Conservation (phyloP, 2,113 vertebrate species). For the Paralichthys olivaceus region DNA sequence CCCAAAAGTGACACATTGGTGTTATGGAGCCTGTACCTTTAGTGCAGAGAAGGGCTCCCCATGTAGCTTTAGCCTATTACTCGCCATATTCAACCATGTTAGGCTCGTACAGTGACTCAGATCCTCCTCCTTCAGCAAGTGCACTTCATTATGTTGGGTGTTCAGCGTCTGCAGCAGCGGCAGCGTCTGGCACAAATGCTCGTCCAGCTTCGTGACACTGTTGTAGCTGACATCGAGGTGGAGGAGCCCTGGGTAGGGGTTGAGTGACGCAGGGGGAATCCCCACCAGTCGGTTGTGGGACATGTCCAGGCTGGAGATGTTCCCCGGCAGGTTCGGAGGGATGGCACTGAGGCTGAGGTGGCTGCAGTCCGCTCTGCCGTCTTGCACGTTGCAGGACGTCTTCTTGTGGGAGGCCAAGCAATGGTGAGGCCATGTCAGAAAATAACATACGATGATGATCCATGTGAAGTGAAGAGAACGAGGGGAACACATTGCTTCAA, state of each 20-base stretch:
- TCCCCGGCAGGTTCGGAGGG: constrained; percentile 87
- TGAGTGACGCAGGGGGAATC: constrained; percentile 78
- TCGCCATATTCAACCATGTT: constrained; percentile 81
- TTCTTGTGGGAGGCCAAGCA: constrained; percentile 38
- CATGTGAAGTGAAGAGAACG: neutral
- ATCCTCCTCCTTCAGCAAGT: constrained; percentile 77
- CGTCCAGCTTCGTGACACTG: constrained; percentile 83
- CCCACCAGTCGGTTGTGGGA: constrained; percentile 89
- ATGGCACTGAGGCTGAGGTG: constrained; percentile 86
- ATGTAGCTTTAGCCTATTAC: constrained; percentile 84
- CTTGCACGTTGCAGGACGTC: constrained; percentile 79
- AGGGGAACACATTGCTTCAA: constrained; percentile 17
- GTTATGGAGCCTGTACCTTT: constrained; percentile 65
- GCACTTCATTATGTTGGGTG: constrained; percentile 87
- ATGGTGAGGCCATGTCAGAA: neutral
- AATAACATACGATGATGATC: constrained; percentile 26
- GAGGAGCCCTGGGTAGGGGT: constrained; percentile 81
- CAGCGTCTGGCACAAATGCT: constrained; percentile 82
- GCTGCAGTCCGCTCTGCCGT: constrained; percentile 88
- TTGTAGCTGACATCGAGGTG: constrained; percentile 87
- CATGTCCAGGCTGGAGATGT: constrained; percentile 88
- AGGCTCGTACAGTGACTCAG: constrained; percentile 83
- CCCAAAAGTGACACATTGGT: neutral
- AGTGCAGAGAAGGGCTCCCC: constrained; percentile 85
- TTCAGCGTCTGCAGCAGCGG: constrained; percentile 82